These are phyloP conservation scores for Sipha maydis DNA, from an alignment of 2,888 invertebrate species.

Conservation along the genomic window DNA sequence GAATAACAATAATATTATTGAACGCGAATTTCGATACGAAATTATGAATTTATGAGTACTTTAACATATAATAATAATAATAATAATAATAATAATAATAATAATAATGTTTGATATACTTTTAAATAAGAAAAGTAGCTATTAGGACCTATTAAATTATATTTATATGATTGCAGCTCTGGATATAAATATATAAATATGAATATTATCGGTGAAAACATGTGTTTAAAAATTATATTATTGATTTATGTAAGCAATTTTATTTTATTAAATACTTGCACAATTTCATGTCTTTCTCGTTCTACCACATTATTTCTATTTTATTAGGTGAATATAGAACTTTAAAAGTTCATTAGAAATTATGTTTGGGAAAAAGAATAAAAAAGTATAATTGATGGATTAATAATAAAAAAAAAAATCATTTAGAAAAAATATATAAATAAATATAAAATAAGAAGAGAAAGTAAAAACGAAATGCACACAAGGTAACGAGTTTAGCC, in stretches of 20 bases:
- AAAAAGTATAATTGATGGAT: too few relatives aligned
- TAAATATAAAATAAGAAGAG: constrained; percentile 19
- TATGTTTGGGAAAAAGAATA: too few relatives aligned
- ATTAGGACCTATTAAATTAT: not conserved
- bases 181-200: too few relatives aligned
- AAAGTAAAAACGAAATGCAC: constrained; percentile 40
- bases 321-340: not conserved
- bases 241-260: not conserved
- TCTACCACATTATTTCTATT: not conserved
- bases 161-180: not conserved
- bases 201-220: too few relatives aligned
- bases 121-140: not conserved
- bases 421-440: too few relatives aligned
- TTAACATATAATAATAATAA: not conserved
- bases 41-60: too few relatives aligned
- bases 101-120: not conserved
- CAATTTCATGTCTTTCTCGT: not conserved
- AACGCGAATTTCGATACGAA: too few relatives aligned
- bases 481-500: constrained; percentile 33
- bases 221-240: too few relatives aligned
- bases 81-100: not conserved
- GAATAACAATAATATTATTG: too few relatives aligned
- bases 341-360: too few relatives aligned
- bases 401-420: too few relatives aligned
- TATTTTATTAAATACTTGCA: not conserved